Evolutionary conservation across 2,797 vertebrate species (phyloP), one percentile per base, ranked within the genome.

Genomic region (Halcyon chelicuti): DNA sequence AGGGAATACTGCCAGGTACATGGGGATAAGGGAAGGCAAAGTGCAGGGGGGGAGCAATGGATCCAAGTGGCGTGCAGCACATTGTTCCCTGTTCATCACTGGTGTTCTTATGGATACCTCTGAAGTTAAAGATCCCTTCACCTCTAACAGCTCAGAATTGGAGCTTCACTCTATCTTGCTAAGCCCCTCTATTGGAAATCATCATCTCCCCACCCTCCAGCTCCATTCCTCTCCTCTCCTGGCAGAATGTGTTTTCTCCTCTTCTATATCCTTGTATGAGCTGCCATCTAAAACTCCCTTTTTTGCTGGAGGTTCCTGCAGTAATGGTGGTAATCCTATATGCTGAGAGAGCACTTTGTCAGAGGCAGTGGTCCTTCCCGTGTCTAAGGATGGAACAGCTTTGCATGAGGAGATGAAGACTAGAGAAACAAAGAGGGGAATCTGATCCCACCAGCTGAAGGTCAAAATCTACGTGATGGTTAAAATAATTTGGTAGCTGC

Each of bases 61-160:
- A 19, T 75, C n/a, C 70, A 13, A 3, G 61, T 3, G 9, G 25
- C 0, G 0, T 40, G 14, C 13, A 23, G 18, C 65, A 13, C 51
- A 21, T 54, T 35, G 0, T 23, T 61, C 22, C 42, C 35, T 51
- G 22, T 47, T 78, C 31, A 25, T 42, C 47, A 39, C 39, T 2
- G 4, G 16, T 31, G 15, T 25, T 51, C 11, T 35, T 49, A 58
- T 1, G 9, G 33, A 23, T 83, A 16, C 19, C 37, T 37, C 22
- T 77, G 71, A 31, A 62, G 40, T n/a, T 52, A 49, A 17, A 42
- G 46, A 39, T 37, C 35, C 17, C 14, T 42, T 79, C 23, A 35
- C 23, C 16, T 66, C 39, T 52, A 62, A 70, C 42, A 72, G 25
- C 23, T 44, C 12, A 35, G 37, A 73, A 29, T 5, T 28, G 28